phyloP scores from a whole-genome alignment of 2,888 invertebrate species.

The Pimpla rufipes region DNA sequence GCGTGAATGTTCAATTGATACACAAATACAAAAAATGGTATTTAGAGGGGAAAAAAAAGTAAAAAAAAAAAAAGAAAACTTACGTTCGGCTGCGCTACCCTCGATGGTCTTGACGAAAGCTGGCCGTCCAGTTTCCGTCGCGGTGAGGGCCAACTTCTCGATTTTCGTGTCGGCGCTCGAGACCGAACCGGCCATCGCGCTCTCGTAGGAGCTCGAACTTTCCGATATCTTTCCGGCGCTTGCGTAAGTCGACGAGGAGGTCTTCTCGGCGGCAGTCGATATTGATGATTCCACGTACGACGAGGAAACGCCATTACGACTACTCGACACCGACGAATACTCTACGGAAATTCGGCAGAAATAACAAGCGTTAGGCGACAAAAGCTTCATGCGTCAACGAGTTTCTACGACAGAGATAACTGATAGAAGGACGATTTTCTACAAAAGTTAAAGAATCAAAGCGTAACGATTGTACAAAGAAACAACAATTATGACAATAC shows the following conservation, averaged over 20 bases:
- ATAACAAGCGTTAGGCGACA: conserved; percentile 48
- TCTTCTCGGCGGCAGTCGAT: conserved; percentile 75
- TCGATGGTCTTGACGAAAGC: conserved; percentile 91
- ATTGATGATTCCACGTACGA: conserved; percentile 83
- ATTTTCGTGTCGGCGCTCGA: conserved; percentile 70
- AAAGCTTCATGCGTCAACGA: conserved; percentile 35
- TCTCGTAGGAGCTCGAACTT: conserved; percentile 75
- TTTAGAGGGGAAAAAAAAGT: not conserved
- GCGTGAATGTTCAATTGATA: conserved; percentile 4
- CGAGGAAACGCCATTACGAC: conserved; percentile 80
- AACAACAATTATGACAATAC: conserved; percentile 43
- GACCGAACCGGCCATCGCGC: conserved; percentile 70
- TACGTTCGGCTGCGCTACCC: conserved; percentile 93
- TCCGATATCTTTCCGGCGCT: conserved; percentile 77
- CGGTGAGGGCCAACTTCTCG: conserved; percentile 75
- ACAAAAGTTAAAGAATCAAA: not conserved
- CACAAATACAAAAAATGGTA: conserved; percentile 11
- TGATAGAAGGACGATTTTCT: not conserved
- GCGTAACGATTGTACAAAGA: not conserved
- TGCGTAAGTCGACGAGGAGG: conserved; percentile 73
- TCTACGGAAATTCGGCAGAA: conserved; percentile 76
- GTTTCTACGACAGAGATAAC: conserved; percentile 19
- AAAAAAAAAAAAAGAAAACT: conserved; percentile 85
- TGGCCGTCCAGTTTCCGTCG: conserved; percentile 88
- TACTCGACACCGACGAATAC: conserved; percentile 84